These are phyloP conservation scores for Chelonoidis abingdonii DNA, from an alignment of 2,113 vertebrate genomes.

Conservation along the genomic window DNA sequence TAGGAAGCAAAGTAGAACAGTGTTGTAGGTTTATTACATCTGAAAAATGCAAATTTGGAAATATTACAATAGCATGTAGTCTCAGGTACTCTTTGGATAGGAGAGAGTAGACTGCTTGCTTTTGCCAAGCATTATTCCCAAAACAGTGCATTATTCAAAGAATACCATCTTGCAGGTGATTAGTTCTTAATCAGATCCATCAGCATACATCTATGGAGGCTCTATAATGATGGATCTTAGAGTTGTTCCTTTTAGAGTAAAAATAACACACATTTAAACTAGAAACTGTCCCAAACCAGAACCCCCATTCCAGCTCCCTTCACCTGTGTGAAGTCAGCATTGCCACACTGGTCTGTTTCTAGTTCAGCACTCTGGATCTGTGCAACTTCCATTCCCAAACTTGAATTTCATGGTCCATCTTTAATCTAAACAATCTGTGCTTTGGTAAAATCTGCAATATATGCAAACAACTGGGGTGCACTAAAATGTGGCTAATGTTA, in stretches of 20 bases:
- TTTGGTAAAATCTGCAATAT: background rate
- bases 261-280: background rate
- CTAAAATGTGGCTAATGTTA: background rate
- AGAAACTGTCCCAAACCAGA: background rate
- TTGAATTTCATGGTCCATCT: background rate
- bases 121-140: background rate
- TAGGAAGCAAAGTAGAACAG: background rate
- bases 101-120: background rate
- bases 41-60: background rate
- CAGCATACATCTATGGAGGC: background rate
- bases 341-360: background rate
- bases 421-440: background rate
- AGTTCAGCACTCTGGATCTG: background rate
- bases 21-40: background rate
- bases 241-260: background rate
- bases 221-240: background rate
- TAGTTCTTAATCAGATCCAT: background rate
- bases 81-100: background rate
- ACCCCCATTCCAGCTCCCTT: background rate
- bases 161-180: background rate
- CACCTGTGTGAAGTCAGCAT: background rate
- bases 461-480: background rate
- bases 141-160: background rate
- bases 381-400: background rate
- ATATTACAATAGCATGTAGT: rapidly evolving